These are phyloP conservation scores for Polymixis lichenea DNA, from an alignment of 2,888 invertebrate genomes.

Conservation along the genomic window DNA sequence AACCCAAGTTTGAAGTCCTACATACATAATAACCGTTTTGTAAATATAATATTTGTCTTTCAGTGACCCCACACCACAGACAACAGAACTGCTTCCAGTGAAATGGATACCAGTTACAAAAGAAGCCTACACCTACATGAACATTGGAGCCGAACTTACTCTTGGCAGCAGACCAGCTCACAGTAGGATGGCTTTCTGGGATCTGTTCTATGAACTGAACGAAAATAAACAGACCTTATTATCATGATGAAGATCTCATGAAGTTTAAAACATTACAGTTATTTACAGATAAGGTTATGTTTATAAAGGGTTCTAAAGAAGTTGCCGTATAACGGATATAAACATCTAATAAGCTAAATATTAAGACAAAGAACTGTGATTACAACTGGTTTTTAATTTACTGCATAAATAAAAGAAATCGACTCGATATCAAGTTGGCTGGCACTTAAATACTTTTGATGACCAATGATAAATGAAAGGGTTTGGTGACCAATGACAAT, in stretches of 20 bases:
- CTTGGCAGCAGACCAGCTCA: constrained; percentile 68
- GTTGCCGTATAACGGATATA: not conserved
- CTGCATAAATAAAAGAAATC: not conserved
- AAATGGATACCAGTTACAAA: constrained; percentile 72
- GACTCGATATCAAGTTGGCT: not conserved
- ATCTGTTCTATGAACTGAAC: constrained; percentile 72
- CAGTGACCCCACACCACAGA: constrained; percentile 77
- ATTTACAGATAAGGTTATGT: not conserved
- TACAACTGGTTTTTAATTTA: not conserved
- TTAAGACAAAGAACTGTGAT: too few relatives aligned
- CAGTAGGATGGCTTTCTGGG: constrained; percentile 75
- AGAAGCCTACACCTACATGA: constrained; percentile 65
- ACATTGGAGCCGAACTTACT: constrained; percentile 67
- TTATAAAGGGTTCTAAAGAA: not conserved
- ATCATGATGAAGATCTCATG: not conserved
- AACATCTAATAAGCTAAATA: too few relatives aligned
- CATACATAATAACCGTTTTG: too few relatives aligned
- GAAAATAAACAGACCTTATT: constrained; percentile 37
- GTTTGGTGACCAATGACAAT: not conserved
- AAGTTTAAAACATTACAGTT: not conserved
- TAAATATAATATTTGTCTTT: constrained; percentile 43
- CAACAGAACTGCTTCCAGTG: constrained; percentile 71
- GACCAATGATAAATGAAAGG: not conserved
- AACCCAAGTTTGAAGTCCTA: too few relatives aligned
- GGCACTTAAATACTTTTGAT: not conserved